Conservation (phyloP, 1,140 invertebrate species). For the Camponotus pennsylvanicus region DNA sequence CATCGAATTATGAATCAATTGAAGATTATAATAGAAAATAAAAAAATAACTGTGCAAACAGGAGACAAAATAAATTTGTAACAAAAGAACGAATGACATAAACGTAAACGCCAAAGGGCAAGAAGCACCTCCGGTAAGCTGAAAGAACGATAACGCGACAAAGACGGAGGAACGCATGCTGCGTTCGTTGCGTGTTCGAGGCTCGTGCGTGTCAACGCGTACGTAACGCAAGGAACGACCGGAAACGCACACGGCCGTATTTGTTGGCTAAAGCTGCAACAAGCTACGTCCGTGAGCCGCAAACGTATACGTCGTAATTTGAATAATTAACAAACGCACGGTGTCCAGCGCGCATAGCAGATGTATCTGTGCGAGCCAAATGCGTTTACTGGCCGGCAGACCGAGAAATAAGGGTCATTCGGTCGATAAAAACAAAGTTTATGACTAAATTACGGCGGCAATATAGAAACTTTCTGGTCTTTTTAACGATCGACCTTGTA, state of each 20-base stretch:
- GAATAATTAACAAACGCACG: constrained; percentile 78
- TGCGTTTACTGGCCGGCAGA: constrained; percentile 6
- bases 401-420: constrained; percentile 53
- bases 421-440: constrained; percentile 40
- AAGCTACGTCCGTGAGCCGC: constrained; percentile 45
- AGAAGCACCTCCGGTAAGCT: constrained; percentile 2
- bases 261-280: constrained; percentile 74
- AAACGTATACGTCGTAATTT: constrained; percentile 77
- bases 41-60: neutral
- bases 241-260: constrained; percentile 65
- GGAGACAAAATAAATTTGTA: constrained; percentile 10
- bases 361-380: constrained; percentile 40
- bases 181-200: constrained; percentile 61
- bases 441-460: constrained; percentile 11
- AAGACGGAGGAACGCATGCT: neutral
- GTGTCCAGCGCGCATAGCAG: constrained; percentile 32
- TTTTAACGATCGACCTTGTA: constrained; percentile 24
- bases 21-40: neutral
- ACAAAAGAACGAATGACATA: neutral
- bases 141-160: constrained; percentile 13
- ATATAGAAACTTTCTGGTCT: neutral
- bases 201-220: constrained; percentile 62
- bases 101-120: constrained; percentile 24
- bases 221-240: constrained; percentile 53
- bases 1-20: neutral